A percentile compares a stretch with the other conserved stretches of the same genome.
Evolutionary conservation across 2,113 vertebrate species (phyloP).

Genomic region (Protobothrops mucrosquamatus): DNA sequence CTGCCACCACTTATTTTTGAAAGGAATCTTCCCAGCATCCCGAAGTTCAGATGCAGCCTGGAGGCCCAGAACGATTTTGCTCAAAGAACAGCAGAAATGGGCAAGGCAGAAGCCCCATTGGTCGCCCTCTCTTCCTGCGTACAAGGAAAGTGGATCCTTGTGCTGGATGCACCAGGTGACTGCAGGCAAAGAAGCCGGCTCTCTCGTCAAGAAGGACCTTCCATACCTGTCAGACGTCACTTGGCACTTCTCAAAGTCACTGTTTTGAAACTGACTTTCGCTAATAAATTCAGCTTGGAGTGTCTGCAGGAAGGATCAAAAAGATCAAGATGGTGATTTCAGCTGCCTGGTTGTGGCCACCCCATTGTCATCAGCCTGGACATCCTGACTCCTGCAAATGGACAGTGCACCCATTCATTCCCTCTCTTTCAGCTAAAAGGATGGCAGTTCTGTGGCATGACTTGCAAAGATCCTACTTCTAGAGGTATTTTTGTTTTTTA

Average conservation of each 20-base stretch:
- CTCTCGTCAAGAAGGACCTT: not conserved
- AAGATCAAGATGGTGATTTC: not conserved
- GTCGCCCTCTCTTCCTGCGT: not conserved
- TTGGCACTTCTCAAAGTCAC: slow-evolving; percentile 1
- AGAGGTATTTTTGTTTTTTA: slow-evolving; percentile 28
- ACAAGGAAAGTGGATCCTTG: not conserved
- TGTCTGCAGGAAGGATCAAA: not conserved
- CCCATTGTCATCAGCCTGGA: not conserved
- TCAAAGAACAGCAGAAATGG: not conserved
- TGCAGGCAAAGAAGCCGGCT: not conserved
- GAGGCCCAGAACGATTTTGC: not conserved
- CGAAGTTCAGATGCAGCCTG: not conserved
- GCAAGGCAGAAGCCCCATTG: not conserved
- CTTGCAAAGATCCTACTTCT: slow-evolving; percentile 46
- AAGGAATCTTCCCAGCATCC: not conserved
- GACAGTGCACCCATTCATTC: not conserved
- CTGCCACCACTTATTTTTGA: not conserved
- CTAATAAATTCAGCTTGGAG: not conserved
- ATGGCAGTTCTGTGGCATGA: slow-evolving; percentile 29
- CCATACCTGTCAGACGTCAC: too few species aligned
- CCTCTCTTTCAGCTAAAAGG: not conserved
- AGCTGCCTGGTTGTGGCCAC: not conserved
- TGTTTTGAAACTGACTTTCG: slow-evolving; percentile 1
- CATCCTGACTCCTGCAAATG: not conserved
- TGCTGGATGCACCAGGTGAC: not conserved